Evolutionary conservation across 2,888 invertebrate genomes (phyloP), one percentile per base, ranked within the genome.

Genomic region (Asteroscopus sphinx): DNA sequence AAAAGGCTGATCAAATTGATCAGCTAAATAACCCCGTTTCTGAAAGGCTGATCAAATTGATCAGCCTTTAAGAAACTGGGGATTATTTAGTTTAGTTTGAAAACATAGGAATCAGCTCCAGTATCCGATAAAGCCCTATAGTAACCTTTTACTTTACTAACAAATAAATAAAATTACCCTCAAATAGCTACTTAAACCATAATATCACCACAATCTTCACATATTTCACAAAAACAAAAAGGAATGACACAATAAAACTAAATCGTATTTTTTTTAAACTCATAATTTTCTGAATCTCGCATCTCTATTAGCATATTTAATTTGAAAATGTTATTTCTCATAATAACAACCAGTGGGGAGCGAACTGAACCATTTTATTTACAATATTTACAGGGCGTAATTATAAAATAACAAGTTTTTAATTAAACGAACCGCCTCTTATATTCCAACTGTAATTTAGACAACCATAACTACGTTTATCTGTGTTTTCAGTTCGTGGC

Each of bases 351-450:
- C 44, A 28, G 15, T 21, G 35, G 3, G 1, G 33, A 42, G 13
- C 8, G 3, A 30, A 26, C 26, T 16, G 5, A n/a, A 36, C 21
- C 16, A 49, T 44, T 67, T 54, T 47, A 47, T 59, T 56, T 58
- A 47, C 36, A 54, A 56, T 59, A 69, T 68, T 65, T 66, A 62
- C 48, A 41, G 25, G 28, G 21, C 32, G 45, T 76, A 75, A 79
- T 76, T 76, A 64, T 65, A 75, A 70, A 76, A 77, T 72, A 81
- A 80, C 79, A 78, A 68, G 67, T 73, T 82, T 82, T 80, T 76
- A 80, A 83, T 79, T 76, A 80, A 77, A 15, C 71, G 57, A 49
- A 53, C 63, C 47, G 40, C 58, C 56, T 60, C 51, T 67, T 71
- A 68, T 67, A 30, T 69, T 72, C 52, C 53, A 68, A 68, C 41